These are phyloP conservation scores for Reticulitermes lucifugus DNA, from an alignment of 2,888 invertebrate genomes.

Conservation along the genomic window DNA sequence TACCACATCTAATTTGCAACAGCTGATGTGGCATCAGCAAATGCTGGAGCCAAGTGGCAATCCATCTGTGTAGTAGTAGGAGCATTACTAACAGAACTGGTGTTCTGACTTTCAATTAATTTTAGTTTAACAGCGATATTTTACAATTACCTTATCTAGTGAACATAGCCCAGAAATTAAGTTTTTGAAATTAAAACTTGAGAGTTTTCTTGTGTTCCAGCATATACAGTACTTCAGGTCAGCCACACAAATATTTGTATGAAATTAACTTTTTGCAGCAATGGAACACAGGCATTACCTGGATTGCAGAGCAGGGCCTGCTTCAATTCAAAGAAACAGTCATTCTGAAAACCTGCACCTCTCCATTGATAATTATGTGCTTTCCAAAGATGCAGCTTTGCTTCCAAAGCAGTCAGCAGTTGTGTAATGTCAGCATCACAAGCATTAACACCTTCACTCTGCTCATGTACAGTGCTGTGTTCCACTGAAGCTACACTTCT, in stretches of 20 bases:
- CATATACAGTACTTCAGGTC: background rate
- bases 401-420: background rate
- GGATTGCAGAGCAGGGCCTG: background rate
- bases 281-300: background rate
- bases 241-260: background rate
- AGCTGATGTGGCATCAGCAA: no score
- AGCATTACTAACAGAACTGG: no score
- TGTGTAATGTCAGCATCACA: background rate
- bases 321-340: conserved; percentile 16
- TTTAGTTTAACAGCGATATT: no score
- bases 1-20: no score
- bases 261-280: background rate
- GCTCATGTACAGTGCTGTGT: background rate
- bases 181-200: no score
- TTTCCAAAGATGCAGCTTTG: conserved; percentile 11
- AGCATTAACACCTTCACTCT: background rate
- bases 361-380: conserved; percentile 13
- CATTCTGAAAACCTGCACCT: background rate
- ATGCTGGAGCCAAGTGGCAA: no score
- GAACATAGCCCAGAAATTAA: no score
- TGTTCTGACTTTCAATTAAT: no score
- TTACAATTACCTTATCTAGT: no score
- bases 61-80: no score
- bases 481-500: background rate
- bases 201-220: no score